Conservation (phyloP, 2,113 vertebrate species). For the Trachemys scripta region DNA sequence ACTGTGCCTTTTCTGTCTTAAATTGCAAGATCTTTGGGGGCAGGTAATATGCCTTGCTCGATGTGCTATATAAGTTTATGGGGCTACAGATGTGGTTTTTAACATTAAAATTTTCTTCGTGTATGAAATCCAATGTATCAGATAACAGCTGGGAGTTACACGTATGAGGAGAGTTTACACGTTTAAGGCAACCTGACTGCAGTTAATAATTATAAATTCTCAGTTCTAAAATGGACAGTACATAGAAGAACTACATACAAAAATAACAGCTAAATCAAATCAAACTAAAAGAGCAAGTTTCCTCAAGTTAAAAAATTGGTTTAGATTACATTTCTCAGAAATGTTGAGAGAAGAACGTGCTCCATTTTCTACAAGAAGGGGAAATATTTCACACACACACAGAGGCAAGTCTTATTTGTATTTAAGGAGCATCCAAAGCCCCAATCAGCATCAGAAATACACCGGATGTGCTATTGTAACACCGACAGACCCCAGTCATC, state of each 20-base stretch:
- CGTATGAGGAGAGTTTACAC: background rate
- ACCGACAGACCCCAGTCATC: no score
- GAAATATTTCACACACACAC: no score
- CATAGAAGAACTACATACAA: accelerated
- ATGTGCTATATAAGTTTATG: background rate
- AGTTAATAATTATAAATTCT: background rate
- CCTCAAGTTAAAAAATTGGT: no score
- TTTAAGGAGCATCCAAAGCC: no score
- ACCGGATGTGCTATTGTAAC: no score
- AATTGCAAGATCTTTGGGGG: background rate
- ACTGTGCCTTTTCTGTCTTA: no score
- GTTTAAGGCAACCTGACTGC: background rate
- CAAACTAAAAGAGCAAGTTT: background rate
- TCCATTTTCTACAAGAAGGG: no score
- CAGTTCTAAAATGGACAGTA: background rate
- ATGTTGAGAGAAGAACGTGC: no score
- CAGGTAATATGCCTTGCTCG: background rate
- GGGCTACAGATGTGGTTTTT: background rate
- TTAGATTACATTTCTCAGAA: no score
- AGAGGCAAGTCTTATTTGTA: no score
- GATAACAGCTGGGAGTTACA: background rate
- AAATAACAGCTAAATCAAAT: background rate
- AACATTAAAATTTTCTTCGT: background rate
- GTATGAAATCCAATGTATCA: accelerated
- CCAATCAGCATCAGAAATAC: no score